Base-by-base conservation (phyloP, 1,140 invertebrate genomes). In the Lethrus apterus region DNA sequence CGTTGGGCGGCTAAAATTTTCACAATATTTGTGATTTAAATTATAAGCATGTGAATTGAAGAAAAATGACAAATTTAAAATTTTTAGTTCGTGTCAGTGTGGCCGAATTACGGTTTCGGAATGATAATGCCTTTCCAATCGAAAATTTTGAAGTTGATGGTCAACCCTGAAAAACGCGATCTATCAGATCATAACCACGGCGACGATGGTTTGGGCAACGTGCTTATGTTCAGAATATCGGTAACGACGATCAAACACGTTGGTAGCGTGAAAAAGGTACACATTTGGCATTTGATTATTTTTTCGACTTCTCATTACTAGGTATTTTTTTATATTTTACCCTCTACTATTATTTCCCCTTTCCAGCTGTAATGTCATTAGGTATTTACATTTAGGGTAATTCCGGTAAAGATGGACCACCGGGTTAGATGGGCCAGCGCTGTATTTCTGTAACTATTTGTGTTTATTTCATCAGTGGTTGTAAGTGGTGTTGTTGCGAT, bases 41-140 rank as follows among this genome's bases (percentile, higher is more conserved):
- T 33, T 33, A 2, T 31, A 17, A n/a, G n/a, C n/a, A n/a, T n/a
- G n/a, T n/a, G n/a, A n/a, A n/a, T n/a, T n/a, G n/a, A n/a, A n/a
- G n/a, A n/a, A n/a, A n/a, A n/a, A n/a, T n/a, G n/a, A n/a, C 13
- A 17, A 26, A 13, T 14, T 21, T 34, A 51, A 30, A 9, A 23
- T 26, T 49, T 47, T 2, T 43, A 61, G 57, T 52, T 34, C 33
- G 23, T 62, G 1, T 48, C 45, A 5, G 30, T 62, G 8, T 21
- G 14, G 14, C 60, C 60, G 10, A 57, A 59, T 45, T 60, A 42
- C 20, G 60, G 60, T 7, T 62, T 58, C 44, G 51, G 51, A 14
- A 33, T 47, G 21, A 24, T 62, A 14, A 19, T 30, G 21, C 56
- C 60, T 4, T 38, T 46, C 20, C 34, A 55, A 18, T 41, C 31